Conservation (phyloP, 1,140 invertebrate species). For the Drosophila pectinifera region DNA sequence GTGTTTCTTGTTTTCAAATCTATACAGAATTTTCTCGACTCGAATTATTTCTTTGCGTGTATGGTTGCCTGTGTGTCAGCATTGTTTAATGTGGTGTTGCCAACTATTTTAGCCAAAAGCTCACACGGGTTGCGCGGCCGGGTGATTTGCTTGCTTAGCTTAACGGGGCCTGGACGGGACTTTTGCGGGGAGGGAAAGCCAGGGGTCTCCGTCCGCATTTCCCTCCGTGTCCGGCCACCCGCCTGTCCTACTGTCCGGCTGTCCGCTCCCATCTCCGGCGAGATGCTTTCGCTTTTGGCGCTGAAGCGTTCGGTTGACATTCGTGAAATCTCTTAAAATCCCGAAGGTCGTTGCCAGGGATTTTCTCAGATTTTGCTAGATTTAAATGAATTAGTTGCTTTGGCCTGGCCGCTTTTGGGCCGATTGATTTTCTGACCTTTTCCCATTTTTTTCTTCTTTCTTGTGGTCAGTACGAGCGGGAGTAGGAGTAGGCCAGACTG, state of each 20-base stretch:
- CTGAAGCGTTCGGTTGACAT: conserved; percentile 83
- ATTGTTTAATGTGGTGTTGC: conserved; percentile 84
- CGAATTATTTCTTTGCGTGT: neutral
- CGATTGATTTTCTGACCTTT: conserved; percentile 85
- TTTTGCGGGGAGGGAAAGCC: neutral
- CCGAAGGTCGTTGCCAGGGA: conserved; percentile 85
- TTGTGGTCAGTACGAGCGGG: conserved; percentile 6
- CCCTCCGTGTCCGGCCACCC: conserved; percentile 16
- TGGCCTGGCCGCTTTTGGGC: conserved; percentile 40
- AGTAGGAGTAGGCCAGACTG: conserved; percentile 52
- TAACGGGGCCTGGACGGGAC: conserved; percentile 50
- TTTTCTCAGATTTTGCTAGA: conserved; percentile 85
- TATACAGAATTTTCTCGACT: too few species aligned
- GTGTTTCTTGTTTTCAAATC: too few species aligned
- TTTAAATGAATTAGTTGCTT: conserved; percentile 85
- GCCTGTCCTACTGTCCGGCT: conserved; percentile 36
- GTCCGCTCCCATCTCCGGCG: conserved; percentile 46
- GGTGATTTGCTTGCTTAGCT: conserved; percentile 82
- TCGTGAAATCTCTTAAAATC: conserved; percentile 85
- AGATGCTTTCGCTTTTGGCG: conserved; percentile 75
- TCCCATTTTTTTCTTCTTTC: conserved; percentile 21
- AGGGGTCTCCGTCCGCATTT: conserved; percentile 15
- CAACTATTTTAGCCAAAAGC: conserved; percentile 84
- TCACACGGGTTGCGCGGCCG: conserved; percentile 73
- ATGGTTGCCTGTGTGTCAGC: conserved; percentile 32